These are phyloP conservation scores for Phyto melanocephala DNA, from an alignment of 2,888 invertebrate species.

Conservation along the genomic window DNA sequence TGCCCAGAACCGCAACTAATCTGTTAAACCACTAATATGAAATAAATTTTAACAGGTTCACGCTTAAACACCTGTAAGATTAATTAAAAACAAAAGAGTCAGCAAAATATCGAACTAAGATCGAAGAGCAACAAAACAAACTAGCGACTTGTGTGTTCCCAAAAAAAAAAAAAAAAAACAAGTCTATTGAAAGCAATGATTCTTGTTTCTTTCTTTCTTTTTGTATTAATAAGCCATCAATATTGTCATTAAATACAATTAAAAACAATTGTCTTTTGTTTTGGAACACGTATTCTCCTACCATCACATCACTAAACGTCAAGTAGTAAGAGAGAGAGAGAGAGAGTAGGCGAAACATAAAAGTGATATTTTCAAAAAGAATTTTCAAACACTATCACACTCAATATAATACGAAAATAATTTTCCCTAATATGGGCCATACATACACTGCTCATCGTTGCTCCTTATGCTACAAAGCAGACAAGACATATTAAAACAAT, in stretches of 20 bases:
- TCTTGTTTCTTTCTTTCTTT: background rate
- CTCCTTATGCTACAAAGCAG: background rate
- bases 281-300: conserved; percentile 37
- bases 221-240: conserved; percentile 62
- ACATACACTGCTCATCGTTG: background rate
- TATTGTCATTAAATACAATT: conserved; percentile 74
- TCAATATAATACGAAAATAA: conserved; percentile 77
- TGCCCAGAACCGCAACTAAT: conserved; percentile 10
- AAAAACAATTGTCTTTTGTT: conserved; percentile 71
- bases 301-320: background rate
- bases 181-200: conserved; percentile 4
- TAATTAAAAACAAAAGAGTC: background rate
- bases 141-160: conserved; percentile 48
- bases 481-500: conserved; percentile 11
- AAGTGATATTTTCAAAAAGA: conserved; percentile 41
- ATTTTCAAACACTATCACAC: conserved; percentile 60
- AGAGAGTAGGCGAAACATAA: conserved; percentile 21
- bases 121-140: background rate
- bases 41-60: background rate
- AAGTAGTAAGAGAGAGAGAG: background rate
- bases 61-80: conserved; percentile 19
- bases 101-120: background rate
- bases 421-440: conserved; percentile 66
- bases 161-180: background rate
- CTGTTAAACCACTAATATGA: background rate